A percentile compares a stretch with the other conserved stretches of the same genome.
Evolutionary conservation across 2,113 vertebrate genomes (phyloP).

Genomic region (Gracilinanus agilis): DNA sequence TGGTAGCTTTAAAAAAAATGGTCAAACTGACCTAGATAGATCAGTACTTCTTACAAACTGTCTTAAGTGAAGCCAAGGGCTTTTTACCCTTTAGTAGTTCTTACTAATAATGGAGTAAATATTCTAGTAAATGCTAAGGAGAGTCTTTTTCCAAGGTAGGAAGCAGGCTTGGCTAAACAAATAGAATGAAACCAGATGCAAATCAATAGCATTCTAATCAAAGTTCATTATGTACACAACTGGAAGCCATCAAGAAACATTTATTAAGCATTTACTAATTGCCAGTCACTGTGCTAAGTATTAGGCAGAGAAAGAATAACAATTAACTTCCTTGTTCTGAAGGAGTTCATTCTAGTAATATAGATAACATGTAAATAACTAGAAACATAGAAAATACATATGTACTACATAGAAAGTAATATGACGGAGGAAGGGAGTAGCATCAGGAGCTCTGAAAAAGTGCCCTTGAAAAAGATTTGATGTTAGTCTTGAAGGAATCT

Average conservation of each 20-base stretch:
- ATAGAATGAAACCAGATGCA: background rate
- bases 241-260: background rate
- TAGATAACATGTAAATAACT: background rate
- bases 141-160: background rate
- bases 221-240: background rate
- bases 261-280: background rate
- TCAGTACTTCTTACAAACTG: background rate
- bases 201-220: background rate
- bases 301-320: background rate
- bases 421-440: background rate
- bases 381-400: background rate
- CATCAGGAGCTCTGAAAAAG: background rate
- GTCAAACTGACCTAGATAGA: background rate
- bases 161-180: background rate
- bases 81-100: background rate
- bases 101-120: background rate
- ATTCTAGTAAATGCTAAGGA: background rate
- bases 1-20: background rate
- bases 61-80: background rate
- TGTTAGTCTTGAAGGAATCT: background rate
- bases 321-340: background rate
- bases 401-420: background rate
- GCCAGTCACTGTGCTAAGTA: background rate
- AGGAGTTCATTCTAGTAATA: background rate
- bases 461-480: background rate